These are phyloP conservation scores for Cranoglanis bouderius DNA, from an alignment of 2,113 vertebrate species.

Conservation along the genomic window DNA sequence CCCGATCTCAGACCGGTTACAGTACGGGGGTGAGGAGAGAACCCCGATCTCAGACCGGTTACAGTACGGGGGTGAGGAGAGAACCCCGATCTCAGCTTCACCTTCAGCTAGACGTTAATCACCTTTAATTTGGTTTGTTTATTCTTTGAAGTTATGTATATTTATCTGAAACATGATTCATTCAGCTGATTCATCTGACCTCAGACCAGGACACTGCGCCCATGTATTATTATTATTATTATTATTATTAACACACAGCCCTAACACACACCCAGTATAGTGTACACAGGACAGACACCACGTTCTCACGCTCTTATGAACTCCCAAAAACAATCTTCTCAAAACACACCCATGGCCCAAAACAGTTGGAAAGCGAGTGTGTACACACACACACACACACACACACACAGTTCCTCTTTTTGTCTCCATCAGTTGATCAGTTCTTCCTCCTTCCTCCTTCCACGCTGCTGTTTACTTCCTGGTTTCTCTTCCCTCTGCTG, in stretches of 20 bases:
- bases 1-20: no score
- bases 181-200: no score
- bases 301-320: not conserved
- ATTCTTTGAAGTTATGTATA: no score
- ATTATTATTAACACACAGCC: not conserved
- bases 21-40: no score
- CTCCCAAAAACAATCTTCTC: not conserved
- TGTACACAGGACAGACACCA: not conserved
- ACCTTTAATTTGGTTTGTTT: no score
- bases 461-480: slow-evolving; percentile 1
- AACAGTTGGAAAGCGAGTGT: not conserved
- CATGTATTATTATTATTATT: not conserved
- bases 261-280: not conserved
- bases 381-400: not conserved
- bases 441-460: not conserved
- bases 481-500: slow-evolving; percentile 8
- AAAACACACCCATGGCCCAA: not conserved
- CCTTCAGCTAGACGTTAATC: no score
- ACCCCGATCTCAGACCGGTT: no score
- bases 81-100: no score
- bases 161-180: no score
- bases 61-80: no score
- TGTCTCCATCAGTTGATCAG: slow-evolving; percentile 2
- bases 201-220: no score
- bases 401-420: slow-evolving; percentile 10